Percentiles rank a stretch among this genome's conserved stretches.
Conservation (phyloP, 2,888 invertebrate genomes). For the Linnaemya tessellans region DNA sequence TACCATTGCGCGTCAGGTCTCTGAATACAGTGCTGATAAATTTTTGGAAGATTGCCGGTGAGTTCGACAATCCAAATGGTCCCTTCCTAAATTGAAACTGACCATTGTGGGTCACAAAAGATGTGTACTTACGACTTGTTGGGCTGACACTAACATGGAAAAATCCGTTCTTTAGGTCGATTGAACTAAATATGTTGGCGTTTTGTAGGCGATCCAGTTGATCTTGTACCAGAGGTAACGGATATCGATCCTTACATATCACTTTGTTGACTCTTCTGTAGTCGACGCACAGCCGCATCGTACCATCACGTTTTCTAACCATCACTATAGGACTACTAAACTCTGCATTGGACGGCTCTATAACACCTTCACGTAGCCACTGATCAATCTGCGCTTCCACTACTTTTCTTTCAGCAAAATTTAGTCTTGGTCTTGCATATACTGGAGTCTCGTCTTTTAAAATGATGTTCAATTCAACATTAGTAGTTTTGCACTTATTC, state of each 20-base stretch:
- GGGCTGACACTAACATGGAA: too few relatives aligned
- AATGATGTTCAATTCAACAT: slow-evolving; percentile 56
- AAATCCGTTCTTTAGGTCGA: slow-evolving; percentile 75
- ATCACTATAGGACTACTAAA: slow-evolving; percentile 76
- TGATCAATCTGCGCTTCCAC: slow-evolving; percentile 55
- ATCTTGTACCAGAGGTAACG: slow-evolving; percentile 77
- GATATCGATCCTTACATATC: slow-evolving; percentile 73
- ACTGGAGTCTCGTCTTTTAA: slow-evolving; percentile 70
- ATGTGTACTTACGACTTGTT: slow-evolving; percentile 74
- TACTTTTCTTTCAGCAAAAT: slow-evolving; percentile 24
- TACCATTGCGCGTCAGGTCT: too few relatives aligned
- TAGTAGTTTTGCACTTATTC: slow-evolving; percentile 24
- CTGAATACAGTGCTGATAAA: slow-evolving; percentile 42
- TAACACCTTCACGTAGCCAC: slow-evolving; percentile 58
- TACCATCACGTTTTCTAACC: slow-evolving; percentile 74
- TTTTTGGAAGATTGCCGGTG: slow-evolving; percentile 75
- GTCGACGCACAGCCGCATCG: slow-evolving; percentile 74
- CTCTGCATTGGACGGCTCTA: slow-evolving; percentile 64
- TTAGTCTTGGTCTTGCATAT: slow-evolving; percentile 38
- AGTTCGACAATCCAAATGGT: slow-evolving; percentile 80
- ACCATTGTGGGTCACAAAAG: slow-evolving; percentile 76
- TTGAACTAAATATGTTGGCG: slow-evolving; percentile 75
- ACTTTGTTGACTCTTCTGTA: slow-evolving; percentile 31
- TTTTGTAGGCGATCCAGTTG: slow-evolving; percentile 76
- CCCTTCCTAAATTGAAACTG: slow-evolving; percentile 75